Conservation (phyloP, 2,113 vertebrate species). For the Onychorhynchus coronatus region DNA sequence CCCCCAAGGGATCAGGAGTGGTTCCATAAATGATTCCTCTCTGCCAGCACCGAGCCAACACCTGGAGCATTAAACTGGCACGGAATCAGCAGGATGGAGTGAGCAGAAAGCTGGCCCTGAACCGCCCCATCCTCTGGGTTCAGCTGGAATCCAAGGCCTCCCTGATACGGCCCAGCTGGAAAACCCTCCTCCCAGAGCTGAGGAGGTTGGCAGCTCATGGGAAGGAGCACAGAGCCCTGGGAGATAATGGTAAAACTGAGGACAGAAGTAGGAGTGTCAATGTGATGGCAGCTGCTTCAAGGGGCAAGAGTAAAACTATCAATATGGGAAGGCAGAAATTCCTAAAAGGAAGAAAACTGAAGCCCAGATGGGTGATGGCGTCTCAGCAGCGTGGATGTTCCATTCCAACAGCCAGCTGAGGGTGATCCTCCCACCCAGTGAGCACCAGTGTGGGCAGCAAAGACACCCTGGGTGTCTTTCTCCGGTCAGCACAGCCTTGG, state of each 20-base stretch:
- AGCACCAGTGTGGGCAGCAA: not conserved
- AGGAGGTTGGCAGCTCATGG: not conserved
- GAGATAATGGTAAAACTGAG: not conserved
- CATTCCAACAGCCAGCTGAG: not conserved
- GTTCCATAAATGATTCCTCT: not conserved
- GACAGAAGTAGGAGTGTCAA: not conserved
- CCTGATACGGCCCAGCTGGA: not conserved
- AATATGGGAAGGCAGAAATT: not conserved
- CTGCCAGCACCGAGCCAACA: not conserved
- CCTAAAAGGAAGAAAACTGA: not conserved
- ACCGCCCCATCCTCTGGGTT: not conserved
- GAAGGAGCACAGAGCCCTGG: slow-evolving; percentile 2
- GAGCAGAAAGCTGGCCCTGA: not conserved
- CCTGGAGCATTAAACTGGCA: not conserved
- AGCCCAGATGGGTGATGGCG: not conserved
- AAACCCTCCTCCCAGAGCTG: not conserved
- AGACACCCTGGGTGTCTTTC: not conserved
- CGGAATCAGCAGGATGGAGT: accelerated
- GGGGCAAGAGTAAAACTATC: not conserved
- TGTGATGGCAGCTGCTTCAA: not conserved
- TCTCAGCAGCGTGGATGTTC: not conserved
- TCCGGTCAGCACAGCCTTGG: not conserved
- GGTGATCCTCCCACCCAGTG: accelerated
- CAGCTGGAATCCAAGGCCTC: slow-evolving; percentile 13
- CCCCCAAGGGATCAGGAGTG: not conserved